These are phyloP conservation scores for Maccullochella peelii DNA, from an alignment of 2,113 vertebrate species.

Conservation along the genomic window DNA sequence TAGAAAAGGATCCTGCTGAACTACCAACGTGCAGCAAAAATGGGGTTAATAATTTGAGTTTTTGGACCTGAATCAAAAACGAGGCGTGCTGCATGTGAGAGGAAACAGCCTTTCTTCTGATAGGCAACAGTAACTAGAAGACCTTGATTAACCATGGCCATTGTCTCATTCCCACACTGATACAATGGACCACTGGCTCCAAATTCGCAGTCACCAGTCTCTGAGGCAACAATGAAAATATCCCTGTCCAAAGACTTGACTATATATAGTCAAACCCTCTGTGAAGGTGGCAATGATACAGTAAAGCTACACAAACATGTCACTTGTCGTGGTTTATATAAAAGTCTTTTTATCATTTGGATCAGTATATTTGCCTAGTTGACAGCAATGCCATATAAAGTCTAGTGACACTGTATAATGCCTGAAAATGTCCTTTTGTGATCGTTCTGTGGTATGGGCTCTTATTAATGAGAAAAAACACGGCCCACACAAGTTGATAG, in stretches of 20 bases:
- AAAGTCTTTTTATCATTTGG: background rate
- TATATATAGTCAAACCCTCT: conserved; percentile 6
- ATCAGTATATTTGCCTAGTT: background rate
- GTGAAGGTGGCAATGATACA: background rate
- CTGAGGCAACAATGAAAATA: conserved; percentile 46
- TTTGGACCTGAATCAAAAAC: conserved; percentile 34
- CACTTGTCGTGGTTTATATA: background rate
- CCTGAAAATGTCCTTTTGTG: background rate
- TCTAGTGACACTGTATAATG: background rate
- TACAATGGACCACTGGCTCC: conserved; percentile 54
- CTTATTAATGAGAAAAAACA: background rate
- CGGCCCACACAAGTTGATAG: background rate
- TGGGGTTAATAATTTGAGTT: conserved; percentile 23
- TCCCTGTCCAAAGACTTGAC: background rate
- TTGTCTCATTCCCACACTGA: conserved; percentile 65
- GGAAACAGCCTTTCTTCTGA: conserved; percentile 58
- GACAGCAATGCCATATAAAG: background rate
- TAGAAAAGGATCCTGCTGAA: background rate
- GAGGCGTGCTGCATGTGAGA: background rate
- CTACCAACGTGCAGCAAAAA: background rate
- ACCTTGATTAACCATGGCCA: conserved; percentile 43
- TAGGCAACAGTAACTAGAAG: conserved; percentile 9
- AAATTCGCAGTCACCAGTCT: conserved; percentile 27
- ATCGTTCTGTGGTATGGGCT: background rate
- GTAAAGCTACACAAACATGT: background rate